A percentile compares a stretch with the other conserved stretches of the same genome.
phyloP scores from a whole-genome alignment of 1,140 invertebrate genomes.

The Drosophila micromelanica region DNA sequence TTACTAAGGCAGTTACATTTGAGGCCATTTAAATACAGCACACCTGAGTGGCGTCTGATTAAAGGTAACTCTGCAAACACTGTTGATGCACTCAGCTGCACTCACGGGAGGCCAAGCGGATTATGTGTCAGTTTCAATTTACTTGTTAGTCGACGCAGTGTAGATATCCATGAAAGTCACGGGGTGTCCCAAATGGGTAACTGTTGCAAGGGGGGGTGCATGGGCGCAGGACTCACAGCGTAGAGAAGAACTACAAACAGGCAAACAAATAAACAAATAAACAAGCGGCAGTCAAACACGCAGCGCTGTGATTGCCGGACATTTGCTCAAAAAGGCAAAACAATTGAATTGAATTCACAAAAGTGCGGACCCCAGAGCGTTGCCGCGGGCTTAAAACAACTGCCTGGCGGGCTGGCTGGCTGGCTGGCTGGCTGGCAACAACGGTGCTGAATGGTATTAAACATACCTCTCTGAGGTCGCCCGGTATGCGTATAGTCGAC shows the following conservation, averaged over 20 bases:
- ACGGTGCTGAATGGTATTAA: constrained; percentile 79
- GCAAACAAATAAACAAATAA: constrained; percentile 78
- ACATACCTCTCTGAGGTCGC: constrained; percentile 63
- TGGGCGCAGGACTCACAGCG: constrained; percentile 1
- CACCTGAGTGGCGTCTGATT: neutral
- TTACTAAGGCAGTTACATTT: no score
- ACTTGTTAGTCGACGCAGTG: constrained; percentile 34
- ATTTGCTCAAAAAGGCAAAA: constrained; percentile 79
- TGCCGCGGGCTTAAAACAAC: neutral
- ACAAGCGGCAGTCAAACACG: constrained; percentile 66
- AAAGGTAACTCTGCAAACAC: neutral
- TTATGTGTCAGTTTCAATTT: constrained; percentile 71
- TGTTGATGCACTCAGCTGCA: constrained; percentile 54
- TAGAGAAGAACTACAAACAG: constrained; percentile 37
- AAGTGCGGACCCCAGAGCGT: constrained; percentile 3
- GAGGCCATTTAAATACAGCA: constrained; percentile 11
- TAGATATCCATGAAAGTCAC: constrained; percentile 47
- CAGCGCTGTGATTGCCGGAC: constrained; percentile 71
- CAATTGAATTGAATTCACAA: constrained; percentile 77
- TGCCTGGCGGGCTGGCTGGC: no score
- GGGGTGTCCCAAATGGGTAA: constrained; percentile 61
- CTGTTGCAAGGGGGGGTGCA: constrained; percentile 43
- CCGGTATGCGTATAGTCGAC: constrained; percentile 64
- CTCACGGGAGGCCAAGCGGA: constrained; percentile 46
- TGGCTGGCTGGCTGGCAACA: constrained; percentile 65